These are phyloP conservation scores for Coelopa frigida DNA, from an alignment of 1,140 invertebrate genomes.

Conservation along the genomic window DNA sequence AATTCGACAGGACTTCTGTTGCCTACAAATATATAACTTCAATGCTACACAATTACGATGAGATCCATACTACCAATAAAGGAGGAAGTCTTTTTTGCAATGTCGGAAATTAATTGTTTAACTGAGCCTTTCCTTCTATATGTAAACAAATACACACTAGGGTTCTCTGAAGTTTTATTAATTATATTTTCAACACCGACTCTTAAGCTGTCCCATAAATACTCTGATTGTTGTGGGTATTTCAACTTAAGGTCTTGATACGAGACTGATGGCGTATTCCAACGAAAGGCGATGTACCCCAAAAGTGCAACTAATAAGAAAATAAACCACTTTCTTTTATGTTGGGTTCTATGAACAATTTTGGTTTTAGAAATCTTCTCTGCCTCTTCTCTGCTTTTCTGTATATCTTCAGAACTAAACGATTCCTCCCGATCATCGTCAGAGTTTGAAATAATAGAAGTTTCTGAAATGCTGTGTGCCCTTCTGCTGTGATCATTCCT, in stretches of 20 bases:
- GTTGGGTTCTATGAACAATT: no score
- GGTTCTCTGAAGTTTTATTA: conserved; percentile 18
- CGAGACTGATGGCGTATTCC: not conserved
- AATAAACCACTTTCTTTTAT: no score
- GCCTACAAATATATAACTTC: conserved; percentile 9
- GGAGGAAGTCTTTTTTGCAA: conserved; percentile 22
- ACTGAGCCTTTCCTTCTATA: conserved; percentile 14
- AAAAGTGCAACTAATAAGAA: not conserved
- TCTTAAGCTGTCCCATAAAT: conserved; percentile 23
- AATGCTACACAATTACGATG: not conserved
- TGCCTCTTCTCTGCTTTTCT: not conserved
- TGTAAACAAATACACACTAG: conserved; percentile 28
- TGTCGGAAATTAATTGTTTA: conserved; percentile 18
- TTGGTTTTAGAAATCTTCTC: not conserved
- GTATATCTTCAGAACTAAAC: conserved; percentile 6
- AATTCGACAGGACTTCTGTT: conserved; percentile 20
- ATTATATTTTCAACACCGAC: conserved; percentile 26
- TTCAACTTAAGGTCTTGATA: not conserved
- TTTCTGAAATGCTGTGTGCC: no score
- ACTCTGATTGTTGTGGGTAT: conserved; percentile 3
- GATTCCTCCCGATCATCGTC: no score
- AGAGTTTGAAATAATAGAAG: no score
- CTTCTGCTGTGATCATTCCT: no score
- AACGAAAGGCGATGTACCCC: not conserved
- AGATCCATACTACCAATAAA: conserved; percentile 25